Base-by-base conservation (phyloP, 2,888 invertebrate species). In the Tanypteryx hageni region DNA sequence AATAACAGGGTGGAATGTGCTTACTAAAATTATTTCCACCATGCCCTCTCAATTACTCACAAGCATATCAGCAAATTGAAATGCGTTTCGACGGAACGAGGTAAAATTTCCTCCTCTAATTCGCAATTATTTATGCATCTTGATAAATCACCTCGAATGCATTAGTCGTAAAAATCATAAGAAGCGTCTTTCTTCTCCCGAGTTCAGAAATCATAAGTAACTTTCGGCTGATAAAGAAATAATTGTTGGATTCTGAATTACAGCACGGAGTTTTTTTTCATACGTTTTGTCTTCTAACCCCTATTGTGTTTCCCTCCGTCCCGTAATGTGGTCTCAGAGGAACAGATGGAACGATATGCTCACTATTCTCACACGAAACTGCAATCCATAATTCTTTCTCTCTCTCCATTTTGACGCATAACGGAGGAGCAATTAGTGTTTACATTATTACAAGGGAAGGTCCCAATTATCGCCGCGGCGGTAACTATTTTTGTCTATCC, bases 381-480 rank as follows among this genome's bases (percentile, higher is more conserved):
- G 31, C 44, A 64, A 89, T n/a, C n/a, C 89, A 68, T 68, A 64
- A 64, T 64, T 89, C 64, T 58, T n/a, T 58, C n/a, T 27, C 64
- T 11, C 89, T 89, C 56, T 61, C 61, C n/a, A 22, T n/a, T 89
- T 59, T 44, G 89, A 89, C 89, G 44, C 64, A 44, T 89, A 31
- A 31, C 89, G 89, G 64, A 31, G 4, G 31, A 11, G 89, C 89
- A 89, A 89, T 89, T 89, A 89, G 89, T 89, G 89, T 89, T 89
- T 68, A 89, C 89, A 89, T 44, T 64, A 64, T 44, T 61, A 14
- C 89, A 86, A 59, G 59, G 18, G 56, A n/a, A 64, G 5, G 89
- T 18, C n/a, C 18, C 89, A 61, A 89, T 89, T 89, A 89, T 89
- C 64, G 44, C 64, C 89, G 18, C n/a, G 64, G 31, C 59, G 59